phyloP scores from a whole-genome alignment of 1,140 invertebrate genomes.

The Lutraria rhynchaena region DNA sequence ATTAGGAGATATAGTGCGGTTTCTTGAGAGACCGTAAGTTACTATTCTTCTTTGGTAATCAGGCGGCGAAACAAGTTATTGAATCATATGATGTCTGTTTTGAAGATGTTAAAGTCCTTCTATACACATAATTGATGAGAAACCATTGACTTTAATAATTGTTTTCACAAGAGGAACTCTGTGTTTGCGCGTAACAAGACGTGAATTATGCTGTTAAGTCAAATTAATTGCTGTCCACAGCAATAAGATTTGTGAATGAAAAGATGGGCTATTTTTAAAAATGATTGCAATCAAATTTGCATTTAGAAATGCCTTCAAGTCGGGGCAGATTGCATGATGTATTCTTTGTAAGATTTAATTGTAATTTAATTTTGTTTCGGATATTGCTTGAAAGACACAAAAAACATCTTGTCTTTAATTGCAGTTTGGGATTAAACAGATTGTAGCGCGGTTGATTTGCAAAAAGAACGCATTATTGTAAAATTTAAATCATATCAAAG shows the following conservation, averaged over 20 bases:
- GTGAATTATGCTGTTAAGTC: constrained; percentile 22
- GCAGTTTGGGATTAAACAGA: too few species aligned
- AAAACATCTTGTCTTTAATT: too few species aligned
- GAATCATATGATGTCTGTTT: constrained; percentile 54
- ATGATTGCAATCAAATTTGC: not conserved
- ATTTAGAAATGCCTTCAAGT: not conserved
- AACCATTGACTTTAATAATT: constrained; percentile 45
- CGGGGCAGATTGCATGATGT: too few species aligned
- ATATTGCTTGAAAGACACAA: too few species aligned
- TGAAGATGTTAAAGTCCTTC: constrained; percentile 41
- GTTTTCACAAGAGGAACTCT: not conserved
- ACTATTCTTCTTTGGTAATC: constrained; percentile 48
- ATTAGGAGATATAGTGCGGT: constrained; percentile 46
- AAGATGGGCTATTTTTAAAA: not conserved
- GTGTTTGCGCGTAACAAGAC: constrained; percentile 35
- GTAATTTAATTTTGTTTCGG: too few species aligned
- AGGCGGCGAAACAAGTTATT: constrained; percentile 40
- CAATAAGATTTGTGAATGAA: not conserved
- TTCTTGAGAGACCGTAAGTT: constrained; percentile 43
- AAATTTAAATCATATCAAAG: too few species aligned
- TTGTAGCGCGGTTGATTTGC: too few species aligned
- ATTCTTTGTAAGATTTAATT: too few species aligned
- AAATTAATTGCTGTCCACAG: constrained; percentile 28
- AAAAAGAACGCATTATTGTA: too few species aligned
- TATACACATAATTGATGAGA: constrained; percentile 49